Evolutionary conservation across 2,113 vertebrate genomes (phyloP).

Genomic region (Tenebrosternarchus preto): DNA sequence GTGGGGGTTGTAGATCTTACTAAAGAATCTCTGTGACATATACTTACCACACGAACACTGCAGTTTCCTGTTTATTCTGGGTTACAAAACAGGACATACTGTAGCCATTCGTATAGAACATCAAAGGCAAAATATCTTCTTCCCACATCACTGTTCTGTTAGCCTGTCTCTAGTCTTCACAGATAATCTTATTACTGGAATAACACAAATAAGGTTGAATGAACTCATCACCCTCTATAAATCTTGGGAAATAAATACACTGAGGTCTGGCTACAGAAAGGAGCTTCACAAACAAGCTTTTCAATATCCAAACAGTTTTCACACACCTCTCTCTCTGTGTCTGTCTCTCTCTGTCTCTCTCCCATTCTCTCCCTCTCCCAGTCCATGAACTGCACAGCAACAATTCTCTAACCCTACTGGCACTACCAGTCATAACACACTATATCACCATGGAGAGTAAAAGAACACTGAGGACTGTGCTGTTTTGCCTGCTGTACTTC

Average conservation of each 20-base stretch:
- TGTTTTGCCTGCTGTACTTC: too few relatives aligned
- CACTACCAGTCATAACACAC: too few relatives aligned
- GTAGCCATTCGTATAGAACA: conserved; percentile 25
- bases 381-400: too few relatives aligned
- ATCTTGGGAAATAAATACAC: conserved; percentile 57
- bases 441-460: too few relatives aligned
- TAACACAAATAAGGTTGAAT: conserved; percentile 53
- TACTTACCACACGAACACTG: not conserved
- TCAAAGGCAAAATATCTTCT: conserved; percentile 32
- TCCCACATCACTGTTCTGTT: conserved; percentile 29
- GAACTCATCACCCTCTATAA: conserved; percentile 59
- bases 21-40: not conserved
- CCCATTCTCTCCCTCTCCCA: not conserved
- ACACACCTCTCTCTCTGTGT: not conserved
- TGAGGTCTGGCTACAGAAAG: conserved; percentile 17
- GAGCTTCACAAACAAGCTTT: conserved; percentile 44
- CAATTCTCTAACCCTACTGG: too few relatives aligned
- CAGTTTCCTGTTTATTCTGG: conserved; percentile 23
- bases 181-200: conserved; percentile 43
- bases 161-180: conserved; percentile 22
- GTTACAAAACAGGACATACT: conserved; percentile 28
- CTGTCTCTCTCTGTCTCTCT: too few relatives aligned
- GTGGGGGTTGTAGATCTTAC: not conserved
- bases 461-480: too few relatives aligned
- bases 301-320: not conserved